Percentiles rank a stretch among this genome's conserved stretches.
Conservation (phyloP, 2,888 invertebrate species). For the Nemurella pictetii region DNA sequence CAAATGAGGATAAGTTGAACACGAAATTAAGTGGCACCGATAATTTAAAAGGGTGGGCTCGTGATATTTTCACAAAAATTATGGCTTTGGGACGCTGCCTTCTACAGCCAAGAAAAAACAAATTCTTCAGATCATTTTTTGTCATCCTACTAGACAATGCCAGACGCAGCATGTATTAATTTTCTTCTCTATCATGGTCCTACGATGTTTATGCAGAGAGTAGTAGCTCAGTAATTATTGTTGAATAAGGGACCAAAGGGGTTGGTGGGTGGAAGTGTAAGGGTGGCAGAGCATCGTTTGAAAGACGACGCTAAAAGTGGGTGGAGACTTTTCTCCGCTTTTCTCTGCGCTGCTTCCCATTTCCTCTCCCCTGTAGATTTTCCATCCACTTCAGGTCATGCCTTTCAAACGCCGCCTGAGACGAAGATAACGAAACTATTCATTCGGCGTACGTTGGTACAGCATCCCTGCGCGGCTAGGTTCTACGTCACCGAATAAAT, state of each 20-base stretch:
- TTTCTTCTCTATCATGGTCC: background rate
- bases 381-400: constrained; percentile 18
- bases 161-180: background rate
- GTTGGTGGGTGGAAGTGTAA: background rate
- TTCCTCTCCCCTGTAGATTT: constrained; percentile 19
- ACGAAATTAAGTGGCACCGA: background rate
- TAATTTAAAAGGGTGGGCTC: background rate
- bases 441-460: background rate
- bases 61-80: too few relatives aligned
- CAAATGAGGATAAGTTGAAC: background rate
- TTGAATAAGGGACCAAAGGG: constrained; percentile 13
- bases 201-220: background rate
- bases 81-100: too few relatives aligned
- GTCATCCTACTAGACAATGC: background rate
- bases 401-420: background rate
- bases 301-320: constrained; percentile 31
- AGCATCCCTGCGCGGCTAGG: too few relatives aligned
- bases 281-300: constrained; percentile 24
- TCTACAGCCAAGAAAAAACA: background rate
- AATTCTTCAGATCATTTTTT: background rate
- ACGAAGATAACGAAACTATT: background rate
- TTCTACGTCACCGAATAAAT: background rate
- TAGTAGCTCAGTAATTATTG: constrained; percentile 22
- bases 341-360: constrained; percentile 17
- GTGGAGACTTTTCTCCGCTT: constrained; percentile 27